Conservation (phyloP, 2,113 vertebrate genomes). For the Oreotrochilus melanogaster region DNA sequence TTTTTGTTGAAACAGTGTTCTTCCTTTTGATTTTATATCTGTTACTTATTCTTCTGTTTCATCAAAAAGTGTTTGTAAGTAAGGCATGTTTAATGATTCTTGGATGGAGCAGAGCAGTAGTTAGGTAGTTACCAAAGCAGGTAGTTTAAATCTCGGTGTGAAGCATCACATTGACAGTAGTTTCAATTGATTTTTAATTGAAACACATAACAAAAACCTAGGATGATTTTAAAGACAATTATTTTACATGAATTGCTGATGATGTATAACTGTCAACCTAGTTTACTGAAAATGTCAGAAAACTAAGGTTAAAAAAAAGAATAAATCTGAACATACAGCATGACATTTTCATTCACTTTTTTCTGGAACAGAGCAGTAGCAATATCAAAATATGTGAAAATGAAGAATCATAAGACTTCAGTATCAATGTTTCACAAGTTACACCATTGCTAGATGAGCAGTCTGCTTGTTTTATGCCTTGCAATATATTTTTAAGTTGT, state of each 20-base stretch:
- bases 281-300: slow-evolving; percentile 9
- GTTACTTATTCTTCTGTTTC: background rate
- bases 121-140: background rate
- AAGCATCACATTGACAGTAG: background rate
- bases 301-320: background rate
- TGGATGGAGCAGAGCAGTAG: background rate
- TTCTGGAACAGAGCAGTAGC: background rate
- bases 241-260: background rate
- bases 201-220: background rate
- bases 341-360: background rate
- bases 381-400: slow-evolving; percentile 23
- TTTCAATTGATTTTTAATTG: background rate
- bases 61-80: background rate
- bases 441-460: background rate
- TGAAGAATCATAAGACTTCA: background rate
- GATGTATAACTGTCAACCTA: background rate
- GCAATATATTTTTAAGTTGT: background rate
- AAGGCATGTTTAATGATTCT: background rate
- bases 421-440: background rate
- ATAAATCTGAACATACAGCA: background rate
- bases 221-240: background rate
- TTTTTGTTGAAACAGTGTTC: background rate
- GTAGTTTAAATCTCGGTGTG: background rate
- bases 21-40: background rate
- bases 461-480: background rate